Evolutionary conservation across 1,140 invertebrate genomes (phyloP).

Genomic region (Campoletis sonorensis): DNA sequence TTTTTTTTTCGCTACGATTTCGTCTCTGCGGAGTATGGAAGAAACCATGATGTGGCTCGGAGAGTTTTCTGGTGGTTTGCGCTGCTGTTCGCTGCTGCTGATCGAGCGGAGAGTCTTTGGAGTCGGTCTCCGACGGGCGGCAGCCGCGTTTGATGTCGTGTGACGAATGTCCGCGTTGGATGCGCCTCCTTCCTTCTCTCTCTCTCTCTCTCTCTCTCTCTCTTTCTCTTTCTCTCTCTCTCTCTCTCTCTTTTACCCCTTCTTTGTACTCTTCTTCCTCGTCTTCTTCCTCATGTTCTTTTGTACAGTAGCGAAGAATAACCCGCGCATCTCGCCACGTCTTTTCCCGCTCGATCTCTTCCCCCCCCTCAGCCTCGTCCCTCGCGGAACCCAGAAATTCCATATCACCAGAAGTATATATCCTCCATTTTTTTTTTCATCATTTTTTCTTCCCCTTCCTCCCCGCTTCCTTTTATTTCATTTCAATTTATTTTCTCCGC

Average conservation of each 20-base stretch:
- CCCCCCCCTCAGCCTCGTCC: not conserved
- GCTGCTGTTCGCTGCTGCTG: conserved; percentile 36
- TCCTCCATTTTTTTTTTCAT: not conserved
- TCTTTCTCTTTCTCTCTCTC: conserved; percentile 42
- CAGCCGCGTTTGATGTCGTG: conserved; percentile 60
- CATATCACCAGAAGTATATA: conserved; percentile 65
- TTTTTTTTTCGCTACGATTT: conserved; percentile 41
- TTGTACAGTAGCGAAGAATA: conserved; percentile 46
- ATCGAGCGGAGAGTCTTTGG: conserved; percentile 56
- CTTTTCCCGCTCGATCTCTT: conserved; percentile 44
- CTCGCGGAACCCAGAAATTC: conserved; percentile 72
- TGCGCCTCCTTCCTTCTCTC: conserved; percentile 53
- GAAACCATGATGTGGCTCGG: conserved; percentile 20
- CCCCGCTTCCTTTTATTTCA: not conserved
- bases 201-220: conserved; percentile 48
- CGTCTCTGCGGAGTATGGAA: conserved; percentile 29
- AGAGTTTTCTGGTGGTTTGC: conserved; percentile 22
- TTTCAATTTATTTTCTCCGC: conserved; percentile 1
- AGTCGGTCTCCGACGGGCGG: conserved; percentile 53
- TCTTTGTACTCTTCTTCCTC: conserved; percentile 35
- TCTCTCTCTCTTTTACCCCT: conserved; percentile 45
- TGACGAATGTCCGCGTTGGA: conserved; percentile 59
- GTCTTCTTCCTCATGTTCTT: conserved; percentile 33
- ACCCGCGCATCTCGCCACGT: conserved; percentile 21
- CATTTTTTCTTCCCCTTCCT: not conserved